Percentiles rank a stretch among this genome's conserved stretches.
phyloP scores from a whole-genome alignment of 2,888 invertebrate species.

The Plebejus melissa region DNA sequence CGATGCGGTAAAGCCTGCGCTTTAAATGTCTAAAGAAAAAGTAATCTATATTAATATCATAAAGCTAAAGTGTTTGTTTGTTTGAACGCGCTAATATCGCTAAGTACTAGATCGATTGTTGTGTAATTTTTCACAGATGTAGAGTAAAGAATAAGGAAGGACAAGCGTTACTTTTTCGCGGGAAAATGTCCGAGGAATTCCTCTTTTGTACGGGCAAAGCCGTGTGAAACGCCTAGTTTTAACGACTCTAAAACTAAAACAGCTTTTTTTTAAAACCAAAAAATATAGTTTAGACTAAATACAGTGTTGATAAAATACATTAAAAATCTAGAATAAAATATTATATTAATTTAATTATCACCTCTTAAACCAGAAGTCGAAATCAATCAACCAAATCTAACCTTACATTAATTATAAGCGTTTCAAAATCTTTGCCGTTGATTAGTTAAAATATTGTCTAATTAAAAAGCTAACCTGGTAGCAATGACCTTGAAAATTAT shows the following conservation, averaged over 20 bases:
- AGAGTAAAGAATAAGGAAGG: too few species aligned
- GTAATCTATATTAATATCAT: not conserved
- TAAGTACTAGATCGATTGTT: too few species aligned
- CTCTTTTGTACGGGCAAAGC: too few species aligned
- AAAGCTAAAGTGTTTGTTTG: not conserved
- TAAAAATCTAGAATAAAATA: not conserved
- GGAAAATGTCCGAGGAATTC: too few species aligned
- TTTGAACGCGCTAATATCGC: too few species aligned
- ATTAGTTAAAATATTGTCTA: conserved; percentile 7
- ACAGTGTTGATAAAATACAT: too few species aligned
- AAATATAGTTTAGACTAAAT: too few species aligned
- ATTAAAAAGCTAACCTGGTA: conserved; percentile 22
- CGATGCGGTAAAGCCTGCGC: not conserved
- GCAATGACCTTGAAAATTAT: conserved; percentile 23
- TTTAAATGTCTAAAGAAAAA: not conserved
- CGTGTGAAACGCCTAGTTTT: too few species aligned
- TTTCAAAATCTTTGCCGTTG: conserved; percentile 2
- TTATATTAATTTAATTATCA: not conserved
- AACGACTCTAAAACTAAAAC: too few species aligned
- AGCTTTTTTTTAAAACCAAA: too few species aligned
- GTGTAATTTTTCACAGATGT: too few species aligned
- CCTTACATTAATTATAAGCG: not conserved
- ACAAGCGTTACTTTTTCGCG: too few species aligned
- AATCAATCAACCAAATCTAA: not conserved
- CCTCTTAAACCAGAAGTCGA: not conserved